phyloP scores from a whole-genome alignment of 2,888 invertebrate genomes.

The Steinernema scapterisci region DNA sequence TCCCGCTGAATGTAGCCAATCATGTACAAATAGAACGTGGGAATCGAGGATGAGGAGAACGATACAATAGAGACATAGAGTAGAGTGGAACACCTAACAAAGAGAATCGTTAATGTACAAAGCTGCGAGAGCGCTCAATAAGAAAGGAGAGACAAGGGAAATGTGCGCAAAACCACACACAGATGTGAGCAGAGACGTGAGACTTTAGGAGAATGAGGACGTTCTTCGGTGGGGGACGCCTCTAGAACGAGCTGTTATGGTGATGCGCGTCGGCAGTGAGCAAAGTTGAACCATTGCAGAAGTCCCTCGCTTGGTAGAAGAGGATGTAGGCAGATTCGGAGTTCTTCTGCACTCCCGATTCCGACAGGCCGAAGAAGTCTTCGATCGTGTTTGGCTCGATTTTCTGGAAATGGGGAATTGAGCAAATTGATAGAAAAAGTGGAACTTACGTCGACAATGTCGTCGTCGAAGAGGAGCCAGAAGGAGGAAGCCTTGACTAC shows the following conservation, averaged over 20 bases:
- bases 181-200: not conserved
- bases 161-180: not conserved
- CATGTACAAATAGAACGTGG: not conserved
- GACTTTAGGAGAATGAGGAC: too few species aligned
- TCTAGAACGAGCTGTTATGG: not conserved
- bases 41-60: not conserved
- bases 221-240: not conserved
- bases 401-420: constrained; percentile 76
- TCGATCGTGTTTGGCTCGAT: constrained; percentile 98
- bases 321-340: constrained; percentile 99
- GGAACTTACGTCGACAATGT: constrained; percentile 93
- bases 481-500: constrained; percentile 99
- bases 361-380: constrained; percentile 96
- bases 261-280: constrained; percentile 19
- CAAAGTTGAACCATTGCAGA: constrained; percentile 1
- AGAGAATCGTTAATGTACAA: not conserved
- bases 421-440: constrained; percentile 27
- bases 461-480: constrained; percentile 99
- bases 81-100: too few species aligned
- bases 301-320: constrained; percentile 92
- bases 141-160: not conserved
- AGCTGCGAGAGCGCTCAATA: not conserved
- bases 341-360: constrained; percentile 82
- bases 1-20: too few species aligned
- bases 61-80: too few species aligned